These are phyloP conservation scores for Holotrichia oblita DNA, from an alignment of 1,140 invertebrate species.

Conservation along the genomic window DNA sequence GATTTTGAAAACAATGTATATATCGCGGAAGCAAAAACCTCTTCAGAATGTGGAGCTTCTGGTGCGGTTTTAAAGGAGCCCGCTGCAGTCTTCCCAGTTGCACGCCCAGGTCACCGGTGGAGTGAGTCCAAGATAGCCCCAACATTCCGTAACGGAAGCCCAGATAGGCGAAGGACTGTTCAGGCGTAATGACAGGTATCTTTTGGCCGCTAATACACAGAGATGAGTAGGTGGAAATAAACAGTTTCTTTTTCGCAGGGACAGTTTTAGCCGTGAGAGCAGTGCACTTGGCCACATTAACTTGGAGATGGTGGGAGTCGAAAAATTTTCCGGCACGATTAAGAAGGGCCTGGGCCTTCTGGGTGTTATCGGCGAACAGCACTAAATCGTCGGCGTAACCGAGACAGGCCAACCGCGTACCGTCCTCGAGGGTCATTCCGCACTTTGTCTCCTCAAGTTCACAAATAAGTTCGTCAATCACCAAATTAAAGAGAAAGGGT, in stretches of 20 bases:
- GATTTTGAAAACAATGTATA: too few species aligned
- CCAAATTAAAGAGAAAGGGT: constrained; percentile 62
- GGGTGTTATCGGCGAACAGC: neutral
- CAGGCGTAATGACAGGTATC: neutral
- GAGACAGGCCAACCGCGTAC: neutral
- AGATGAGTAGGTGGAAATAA: neutral
- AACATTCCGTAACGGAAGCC: neutral
- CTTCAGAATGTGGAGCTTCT: too few species aligned
- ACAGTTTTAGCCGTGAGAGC: neutral
- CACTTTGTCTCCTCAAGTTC: constrained; percentile 28
- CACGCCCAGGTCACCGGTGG: neutral
- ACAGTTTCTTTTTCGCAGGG: constrained; percentile 19
- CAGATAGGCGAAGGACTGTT: neutral
- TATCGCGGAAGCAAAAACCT: too few species aligned
- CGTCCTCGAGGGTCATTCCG: too few species aligned
- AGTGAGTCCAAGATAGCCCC: neutral
- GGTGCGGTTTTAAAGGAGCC: too few species aligned
- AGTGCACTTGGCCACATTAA: constrained; percentile 11
- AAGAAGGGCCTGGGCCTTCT: neutral
- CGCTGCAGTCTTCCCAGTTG: neutral
- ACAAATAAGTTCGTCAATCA: constrained; percentile 58
- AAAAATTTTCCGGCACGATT: neutral
- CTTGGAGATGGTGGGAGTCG: neutral
- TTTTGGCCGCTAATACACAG: neutral
- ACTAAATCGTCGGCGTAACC: constrained; percentile 28